Evolutionary conservation across 2,797 vertebrate species (phyloP).

Genomic region (Crocidura indochinensis): DNA sequence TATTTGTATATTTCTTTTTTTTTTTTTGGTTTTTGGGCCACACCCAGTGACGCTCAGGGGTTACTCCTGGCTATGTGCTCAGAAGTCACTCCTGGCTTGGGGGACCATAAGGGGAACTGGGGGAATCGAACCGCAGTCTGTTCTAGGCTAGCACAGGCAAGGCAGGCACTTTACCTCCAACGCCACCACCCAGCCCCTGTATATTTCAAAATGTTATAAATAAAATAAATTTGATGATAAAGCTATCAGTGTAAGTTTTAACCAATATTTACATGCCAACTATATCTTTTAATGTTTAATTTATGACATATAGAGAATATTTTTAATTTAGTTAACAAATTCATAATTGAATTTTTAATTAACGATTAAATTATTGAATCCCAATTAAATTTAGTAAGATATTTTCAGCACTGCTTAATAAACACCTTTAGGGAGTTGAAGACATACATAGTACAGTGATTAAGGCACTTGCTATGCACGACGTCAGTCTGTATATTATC

Average conservation of each 20-base stretch:
- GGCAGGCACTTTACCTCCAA: no score
- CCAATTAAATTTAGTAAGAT: constrained; percentile 39
- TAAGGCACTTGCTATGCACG: no score
- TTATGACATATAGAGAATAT: constrained; percentile 4
- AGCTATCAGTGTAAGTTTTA: background rate
- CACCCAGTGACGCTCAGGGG: no score
- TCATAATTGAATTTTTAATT: background rate
- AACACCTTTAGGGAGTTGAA: constrained; percentile 14
- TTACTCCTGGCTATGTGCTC: no score
- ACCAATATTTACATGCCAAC: constrained; percentile 25
- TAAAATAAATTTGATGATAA: constrained; percentile 10
- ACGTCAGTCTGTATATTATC: no score
- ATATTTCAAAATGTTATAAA: constrained; percentile 40
- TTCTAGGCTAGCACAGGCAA: no score
- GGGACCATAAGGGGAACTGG: no score
- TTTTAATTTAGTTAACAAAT: background rate
- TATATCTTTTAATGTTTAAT: background rate
- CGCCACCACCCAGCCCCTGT: no score
- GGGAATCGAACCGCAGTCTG: no score
- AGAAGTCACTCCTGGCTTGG: no score
- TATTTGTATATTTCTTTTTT: constrained; percentile 24
- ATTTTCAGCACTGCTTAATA: constrained; percentile 44
- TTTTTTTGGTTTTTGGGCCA: no score
- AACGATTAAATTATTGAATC: constrained; percentile 48
- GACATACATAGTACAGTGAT: no score